phyloP scores from a whole-genome alignment of 2,888 invertebrate genomes.

The Caenorhabditis sp. region DNA sequence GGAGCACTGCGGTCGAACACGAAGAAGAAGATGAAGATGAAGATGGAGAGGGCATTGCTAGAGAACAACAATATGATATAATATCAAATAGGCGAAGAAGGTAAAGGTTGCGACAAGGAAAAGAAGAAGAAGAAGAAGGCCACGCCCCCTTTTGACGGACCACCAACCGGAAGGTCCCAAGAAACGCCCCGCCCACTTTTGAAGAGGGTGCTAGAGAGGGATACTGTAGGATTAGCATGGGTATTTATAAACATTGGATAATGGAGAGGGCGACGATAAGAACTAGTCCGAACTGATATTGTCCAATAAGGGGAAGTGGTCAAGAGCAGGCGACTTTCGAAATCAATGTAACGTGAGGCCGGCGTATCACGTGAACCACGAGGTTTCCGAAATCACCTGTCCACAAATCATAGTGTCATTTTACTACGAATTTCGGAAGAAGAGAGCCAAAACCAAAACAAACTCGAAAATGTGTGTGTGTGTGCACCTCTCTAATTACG shows the following conservation, averaged over 20 bases:
- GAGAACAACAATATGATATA: constrained; percentile 9
- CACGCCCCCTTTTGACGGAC: constrained; percentile 15
- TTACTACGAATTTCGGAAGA: too few species aligned
- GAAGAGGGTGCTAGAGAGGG: constrained; percentile 38
- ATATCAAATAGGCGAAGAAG: constrained; percentile 1
- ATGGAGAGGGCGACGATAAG: background rate
- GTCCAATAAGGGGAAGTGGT: too few species aligned
- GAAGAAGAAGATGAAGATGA: constrained; percentile 28
- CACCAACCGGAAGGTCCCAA: constrained; percentile 37
- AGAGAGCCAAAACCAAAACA: too few species aligned
- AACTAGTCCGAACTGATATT: too few species aligned
- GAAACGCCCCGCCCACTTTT: constrained; percentile 21
- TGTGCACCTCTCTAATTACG: too few species aligned
- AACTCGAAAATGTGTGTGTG: too few species aligned
- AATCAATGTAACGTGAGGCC: too few species aligned
- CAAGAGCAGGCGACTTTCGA: too few species aligned
- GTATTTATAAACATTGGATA: constrained; percentile 22
- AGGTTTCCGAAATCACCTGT: too few species aligned
- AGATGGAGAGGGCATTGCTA: constrained; percentile 25
- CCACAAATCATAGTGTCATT: too few species aligned
- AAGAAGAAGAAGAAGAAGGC: background rate
- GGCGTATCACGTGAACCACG: too few species aligned
- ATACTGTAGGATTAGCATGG: constrained; percentile 40
- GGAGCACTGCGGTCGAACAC: constrained; percentile 13
- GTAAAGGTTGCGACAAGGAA: constrained; percentile 15